Evolutionary conservation across 92 coral and sea anemone species (phyloP).

Genomic region (Galaxea fascicularis): DNA sequence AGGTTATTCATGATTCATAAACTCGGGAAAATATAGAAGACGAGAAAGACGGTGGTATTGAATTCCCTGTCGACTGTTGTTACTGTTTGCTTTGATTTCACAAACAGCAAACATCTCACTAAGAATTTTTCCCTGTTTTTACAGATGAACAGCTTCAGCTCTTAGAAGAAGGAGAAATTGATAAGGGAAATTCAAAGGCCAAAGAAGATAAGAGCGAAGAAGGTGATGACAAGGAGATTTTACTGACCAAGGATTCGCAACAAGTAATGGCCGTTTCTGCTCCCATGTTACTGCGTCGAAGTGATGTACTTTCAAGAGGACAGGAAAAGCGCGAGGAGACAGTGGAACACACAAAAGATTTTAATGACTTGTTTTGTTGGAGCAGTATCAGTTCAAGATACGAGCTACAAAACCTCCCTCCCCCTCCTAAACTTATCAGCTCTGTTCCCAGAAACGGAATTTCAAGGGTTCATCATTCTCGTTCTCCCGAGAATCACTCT

Average conservation of each 20-base stretch:
- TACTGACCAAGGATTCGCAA: constrained; percentile 4
- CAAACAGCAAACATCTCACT: neutral
- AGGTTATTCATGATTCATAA: constrained; percentile 51
- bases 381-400: constrained; percentile 63
- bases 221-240: neutral
- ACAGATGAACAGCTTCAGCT: constrained; percentile 8
- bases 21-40: constrained; percentile 1
- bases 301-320: neutral
- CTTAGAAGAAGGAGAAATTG: neutral
- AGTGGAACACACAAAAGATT: constrained; percentile 9
- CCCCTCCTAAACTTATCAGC: constrained; percentile 90
- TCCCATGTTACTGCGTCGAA: constrained; percentile 27
- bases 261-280: constrained; percentile 26
- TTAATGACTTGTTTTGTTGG: constrained; percentile 76
- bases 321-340: constrained; percentile 13
- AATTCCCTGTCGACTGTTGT: neutral
- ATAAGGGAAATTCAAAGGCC: neutral
- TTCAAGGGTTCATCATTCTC: constrained; percentile 38
- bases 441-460: constrained; percentile 64
- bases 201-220: neutral
- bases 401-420: constrained; percentile 77
- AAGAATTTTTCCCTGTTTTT: neutral
- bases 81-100: neutral
- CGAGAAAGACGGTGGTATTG: neutral
- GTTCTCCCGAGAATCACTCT: constrained; percentile 55